Conservation (phyloP, 2,888 invertebrate species). For the Protonemura montana region DNA sequence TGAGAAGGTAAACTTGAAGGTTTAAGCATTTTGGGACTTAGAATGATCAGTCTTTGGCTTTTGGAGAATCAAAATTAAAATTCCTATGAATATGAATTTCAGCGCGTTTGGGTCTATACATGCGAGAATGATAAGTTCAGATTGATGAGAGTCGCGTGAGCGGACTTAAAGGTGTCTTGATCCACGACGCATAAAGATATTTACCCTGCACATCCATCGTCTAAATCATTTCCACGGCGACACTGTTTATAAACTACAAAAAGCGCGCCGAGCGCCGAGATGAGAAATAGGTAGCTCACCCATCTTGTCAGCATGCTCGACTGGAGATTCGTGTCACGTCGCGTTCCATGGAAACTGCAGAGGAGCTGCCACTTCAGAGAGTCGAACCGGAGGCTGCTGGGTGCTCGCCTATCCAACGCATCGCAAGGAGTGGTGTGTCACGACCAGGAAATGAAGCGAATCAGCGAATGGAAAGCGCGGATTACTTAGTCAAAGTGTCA, state of each 20-base stretch:
- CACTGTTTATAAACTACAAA: slow-evolving; percentile 36
- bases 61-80: slow-evolving; percentile 14
- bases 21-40: slow-evolving; percentile 10
- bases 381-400: slow-evolving; percentile 8
- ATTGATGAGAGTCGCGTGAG: slow-evolving; percentile 21
- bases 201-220: slow-evolving; percentile 23
- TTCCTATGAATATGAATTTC: slow-evolving; percentile 26
- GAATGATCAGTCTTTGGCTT: background rate
- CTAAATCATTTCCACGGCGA: slow-evolving; percentile 34
- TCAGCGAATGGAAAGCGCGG: background rate
- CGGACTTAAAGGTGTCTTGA: background rate
- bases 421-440: background rate
- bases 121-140: slow-evolving; percentile 22
- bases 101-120: background rate
- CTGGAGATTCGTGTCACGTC: slow-evolving; percentile 36
- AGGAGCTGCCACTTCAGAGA: slow-evolving; percentile 13
- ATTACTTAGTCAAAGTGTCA: background rate
- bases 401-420: background rate
- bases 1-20: background rate
- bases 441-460: background rate
- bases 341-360: background rate
- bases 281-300: slow-evolving; percentile 24
- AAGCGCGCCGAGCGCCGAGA: background rate
- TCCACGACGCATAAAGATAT: slow-evolving; percentile 1
- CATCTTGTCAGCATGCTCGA: slow-evolving; percentile 26